Conservation (phyloP, 2,888 invertebrate genomes). For the Ophion obscuratus region DNA sequence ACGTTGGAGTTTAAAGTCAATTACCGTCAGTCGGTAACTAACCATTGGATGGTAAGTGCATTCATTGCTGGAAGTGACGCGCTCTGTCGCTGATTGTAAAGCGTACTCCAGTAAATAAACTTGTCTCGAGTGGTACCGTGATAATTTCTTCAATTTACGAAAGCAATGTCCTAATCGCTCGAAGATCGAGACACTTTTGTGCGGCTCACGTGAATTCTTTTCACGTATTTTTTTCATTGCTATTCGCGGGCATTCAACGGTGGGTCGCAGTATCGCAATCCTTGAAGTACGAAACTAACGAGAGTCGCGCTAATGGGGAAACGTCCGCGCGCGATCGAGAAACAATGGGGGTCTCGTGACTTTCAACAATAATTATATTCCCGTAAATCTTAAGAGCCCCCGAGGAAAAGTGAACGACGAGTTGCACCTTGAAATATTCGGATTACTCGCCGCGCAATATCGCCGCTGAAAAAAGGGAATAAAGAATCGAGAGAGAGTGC, state of each 20-base stretch:
- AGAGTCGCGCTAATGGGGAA: background rate
- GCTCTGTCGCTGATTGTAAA: background rate
- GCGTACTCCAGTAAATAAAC: background rate
- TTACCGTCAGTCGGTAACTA: background rate
- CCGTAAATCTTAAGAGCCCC: slow-evolving; percentile 5
- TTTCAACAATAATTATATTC: slow-evolving; percentile 13
- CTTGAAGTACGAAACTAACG: background rate
- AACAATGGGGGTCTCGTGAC: slow-evolving; percentile 5
- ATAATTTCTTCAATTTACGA: background rate
- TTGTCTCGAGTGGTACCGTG: background rate
- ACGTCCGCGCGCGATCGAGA: background rate
- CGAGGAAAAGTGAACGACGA: background rate
- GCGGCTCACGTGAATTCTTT: background rate
- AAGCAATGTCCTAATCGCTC: background rate
- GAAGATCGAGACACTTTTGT: background rate
- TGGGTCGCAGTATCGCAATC: slow-evolving; percentile 7
- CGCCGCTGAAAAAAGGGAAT: slow-evolving; percentile 9
- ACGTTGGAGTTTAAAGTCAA: background rate
- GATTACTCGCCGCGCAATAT: background rate
- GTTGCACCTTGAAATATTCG: background rate
- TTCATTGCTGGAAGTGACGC: background rate
- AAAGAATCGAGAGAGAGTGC: background rate
- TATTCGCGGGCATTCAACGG: background rate
- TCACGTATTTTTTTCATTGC: background rate
- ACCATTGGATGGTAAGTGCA: background rate